These are phyloP conservation scores for Gadus chalcogrammus DNA, from an alignment of 2,113 vertebrate species.

Conservation along the genomic window DNA sequence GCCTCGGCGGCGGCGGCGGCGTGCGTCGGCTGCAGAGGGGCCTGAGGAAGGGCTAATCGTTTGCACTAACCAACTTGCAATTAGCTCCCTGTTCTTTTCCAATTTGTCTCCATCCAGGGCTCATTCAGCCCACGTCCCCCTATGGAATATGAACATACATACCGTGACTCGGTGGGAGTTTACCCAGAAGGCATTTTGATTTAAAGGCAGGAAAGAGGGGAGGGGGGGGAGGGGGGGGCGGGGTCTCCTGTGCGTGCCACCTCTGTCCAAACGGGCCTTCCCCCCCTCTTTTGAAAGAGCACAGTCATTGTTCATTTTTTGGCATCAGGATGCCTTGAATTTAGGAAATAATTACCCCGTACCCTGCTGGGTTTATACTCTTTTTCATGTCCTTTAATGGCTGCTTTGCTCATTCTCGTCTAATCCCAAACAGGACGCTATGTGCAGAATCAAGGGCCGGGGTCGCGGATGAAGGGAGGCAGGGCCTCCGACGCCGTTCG, in stretches of 20 bases:
- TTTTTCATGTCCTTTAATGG: slow-evolving; percentile 81
- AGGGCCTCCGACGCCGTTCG: slow-evolving; percentile 82
- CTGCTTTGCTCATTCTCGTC: slow-evolving; percentile 81
- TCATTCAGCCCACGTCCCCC: slow-evolving; percentile 52
- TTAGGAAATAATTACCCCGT: slow-evolving; percentile 82
- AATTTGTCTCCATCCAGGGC: slow-evolving; percentile 38
- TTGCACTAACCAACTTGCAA: slow-evolving; percentile 65
- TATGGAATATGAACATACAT: slow-evolving; percentile 48
- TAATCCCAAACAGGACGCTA: slow-evolving; percentile 86
- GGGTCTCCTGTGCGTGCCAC: slow-evolving; percentile 56
- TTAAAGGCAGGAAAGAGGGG: slow-evolving; percentile 39
- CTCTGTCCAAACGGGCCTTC: slow-evolving; percentile 59
- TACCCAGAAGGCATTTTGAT: slow-evolving; percentile 62
- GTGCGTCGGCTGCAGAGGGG: slow-evolving; percentile 46
- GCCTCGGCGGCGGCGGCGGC: slow-evolving; percentile 39
- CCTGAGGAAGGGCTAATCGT: slow-evolving; percentile 54
- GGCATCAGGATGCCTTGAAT: slow-evolving; percentile 72
- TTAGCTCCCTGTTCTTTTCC: slow-evolving; percentile 51
- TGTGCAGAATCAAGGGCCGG: slow-evolving; percentile 97
- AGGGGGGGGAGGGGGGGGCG: neutral
- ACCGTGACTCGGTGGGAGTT: slow-evolving; percentile 39
- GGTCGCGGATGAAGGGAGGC: slow-evolving; percentile 93
- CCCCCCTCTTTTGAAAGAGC: slow-evolving; percentile 63
- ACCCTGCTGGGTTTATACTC: slow-evolving; percentile 78
- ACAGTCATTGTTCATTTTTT: slow-evolving; percentile 69